Evolutionary conservation across 2,888 invertebrate species (phyloP).

Genomic region (Orthosia cruda): DNA sequence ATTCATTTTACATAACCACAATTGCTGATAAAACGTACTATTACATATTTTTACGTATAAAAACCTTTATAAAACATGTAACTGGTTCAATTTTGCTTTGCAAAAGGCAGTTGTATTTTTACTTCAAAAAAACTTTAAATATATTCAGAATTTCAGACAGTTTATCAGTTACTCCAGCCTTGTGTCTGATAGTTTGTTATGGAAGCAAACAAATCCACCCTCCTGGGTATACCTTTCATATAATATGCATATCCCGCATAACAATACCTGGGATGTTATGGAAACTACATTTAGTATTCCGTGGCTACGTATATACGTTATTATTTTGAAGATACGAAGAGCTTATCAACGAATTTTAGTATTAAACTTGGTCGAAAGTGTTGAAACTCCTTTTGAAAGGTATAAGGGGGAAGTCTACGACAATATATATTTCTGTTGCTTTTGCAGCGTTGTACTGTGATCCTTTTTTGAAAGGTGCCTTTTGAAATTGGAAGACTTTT

Average conservation of each 20-base stretch:
- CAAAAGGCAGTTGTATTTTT: background rate
- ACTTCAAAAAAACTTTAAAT: slow-evolving; percentile 7
- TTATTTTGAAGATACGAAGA: slow-evolving; percentile 5
- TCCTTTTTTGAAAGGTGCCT: background rate
- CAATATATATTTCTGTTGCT: background rate
- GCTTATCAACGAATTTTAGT: slow-evolving; percentile 10
- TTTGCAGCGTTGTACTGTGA: background rate
- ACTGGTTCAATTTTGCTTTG: background rate
- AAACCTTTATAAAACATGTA: background rate
- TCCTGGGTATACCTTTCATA: slow-evolving; percentile 3
- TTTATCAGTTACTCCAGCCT: slow-evolving; percentile 23
- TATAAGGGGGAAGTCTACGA: background rate
- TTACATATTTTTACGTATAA: background rate
- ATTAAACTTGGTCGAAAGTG: background rate
- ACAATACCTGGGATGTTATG: background rate
- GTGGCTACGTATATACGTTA: background rate
- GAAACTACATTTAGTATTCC: slow-evolving; percentile 4
- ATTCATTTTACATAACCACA: background rate
- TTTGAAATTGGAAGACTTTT: background rate
- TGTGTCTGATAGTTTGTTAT: slow-evolving; percentile 35
- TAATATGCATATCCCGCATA: slow-evolving; percentile 45
- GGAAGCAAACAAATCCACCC: slow-evolving; percentile 34
- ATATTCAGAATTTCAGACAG: background rate
- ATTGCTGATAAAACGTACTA: background rate
- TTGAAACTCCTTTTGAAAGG: background rate